Base-by-base conservation (phyloP, 2,888 invertebrate genomes). In the Zonitis immaculata region DNA sequence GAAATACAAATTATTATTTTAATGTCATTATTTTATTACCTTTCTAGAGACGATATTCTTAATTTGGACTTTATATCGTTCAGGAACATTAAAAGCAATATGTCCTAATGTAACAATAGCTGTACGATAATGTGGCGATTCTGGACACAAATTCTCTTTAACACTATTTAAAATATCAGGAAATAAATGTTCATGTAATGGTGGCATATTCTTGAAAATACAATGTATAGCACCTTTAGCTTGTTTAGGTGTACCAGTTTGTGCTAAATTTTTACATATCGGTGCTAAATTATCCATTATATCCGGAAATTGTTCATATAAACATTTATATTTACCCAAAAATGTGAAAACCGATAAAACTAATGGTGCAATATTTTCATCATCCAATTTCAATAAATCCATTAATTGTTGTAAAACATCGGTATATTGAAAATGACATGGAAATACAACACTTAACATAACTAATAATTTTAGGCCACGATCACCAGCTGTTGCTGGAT, bases 181-280 rank as follows among this genome's bases (percentile, higher is more conserved):
- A 77, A 93, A 94, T 62, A 91, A 85, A 49, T 83, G 82, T 64
- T 87, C 89, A 69, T 85, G 85, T 67, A 85, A 77, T 43, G 81
- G 81, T 3, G 80, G 80, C 78, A 90, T 87, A 75, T 94, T 93
- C 44, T 91, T 88, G 74, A 84, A 91, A 49, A 98, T 84, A 76
- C 96, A 97, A 62, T 93, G 85, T 56, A 98, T 89, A 3, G 97
- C 95, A 68, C 96, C 95, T 77, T 98, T 98, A 6, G 96, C 95
- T 76, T 97, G 96, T 75, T 95, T 95, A 1, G 93, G 89, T 3
- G 92, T 91, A 9, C 97, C 97, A 42, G 86, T 85, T 67, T 91
- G 87, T 0, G 94, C 91, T 72, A 95, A 88, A 49, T 88, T 88
- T 71, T 91, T 91, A 74, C 96, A 91, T 46, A 93, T 82, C 1